These are phyloP conservation scores for Chamaetylas fuelleborni DNA, from an alignment of 2,113 vertebrate species.

Conservation along the genomic window DNA sequence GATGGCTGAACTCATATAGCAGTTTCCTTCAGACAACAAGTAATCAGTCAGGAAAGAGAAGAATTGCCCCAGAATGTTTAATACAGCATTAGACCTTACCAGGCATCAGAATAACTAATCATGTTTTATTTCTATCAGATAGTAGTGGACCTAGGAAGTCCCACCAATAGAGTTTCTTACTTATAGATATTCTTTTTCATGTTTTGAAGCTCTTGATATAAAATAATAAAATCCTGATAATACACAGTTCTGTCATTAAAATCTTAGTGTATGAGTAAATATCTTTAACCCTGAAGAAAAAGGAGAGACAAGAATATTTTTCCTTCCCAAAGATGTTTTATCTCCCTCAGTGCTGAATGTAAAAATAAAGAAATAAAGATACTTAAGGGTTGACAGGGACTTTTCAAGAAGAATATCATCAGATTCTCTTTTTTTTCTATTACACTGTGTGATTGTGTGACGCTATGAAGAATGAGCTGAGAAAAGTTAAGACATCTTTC, in stretches of 20 bases:
- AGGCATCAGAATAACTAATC: not conserved
- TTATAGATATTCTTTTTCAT: accelerated
- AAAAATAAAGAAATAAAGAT: not conserved
- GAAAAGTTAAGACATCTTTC: not conserved
- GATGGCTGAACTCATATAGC: not conserved
- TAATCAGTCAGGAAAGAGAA: not conserved
- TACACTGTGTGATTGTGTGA: too few relatives aligned
- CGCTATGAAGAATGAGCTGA: not conserved
- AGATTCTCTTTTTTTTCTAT: not conserved
- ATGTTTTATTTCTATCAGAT: not conserved
- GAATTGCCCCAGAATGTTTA: not conserved
- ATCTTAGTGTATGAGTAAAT: not conserved
- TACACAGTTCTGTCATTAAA: not conserved
- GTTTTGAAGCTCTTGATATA: not conserved
- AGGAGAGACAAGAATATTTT: not conserved
- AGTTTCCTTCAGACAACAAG: not conserved
- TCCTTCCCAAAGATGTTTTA: not conserved
- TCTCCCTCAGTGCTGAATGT: not conserved
- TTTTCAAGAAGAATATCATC: not conserved
- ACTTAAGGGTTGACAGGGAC: not conserved
- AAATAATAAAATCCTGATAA: not conserved
- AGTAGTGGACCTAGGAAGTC: not conserved
- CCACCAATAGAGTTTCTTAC: not conserved
- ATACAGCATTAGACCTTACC: not conserved
- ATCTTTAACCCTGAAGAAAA: not conserved